Base-by-base conservation (phyloP, 2,113 vertebrate species). In the Planiliza haematocheilus region DNA sequence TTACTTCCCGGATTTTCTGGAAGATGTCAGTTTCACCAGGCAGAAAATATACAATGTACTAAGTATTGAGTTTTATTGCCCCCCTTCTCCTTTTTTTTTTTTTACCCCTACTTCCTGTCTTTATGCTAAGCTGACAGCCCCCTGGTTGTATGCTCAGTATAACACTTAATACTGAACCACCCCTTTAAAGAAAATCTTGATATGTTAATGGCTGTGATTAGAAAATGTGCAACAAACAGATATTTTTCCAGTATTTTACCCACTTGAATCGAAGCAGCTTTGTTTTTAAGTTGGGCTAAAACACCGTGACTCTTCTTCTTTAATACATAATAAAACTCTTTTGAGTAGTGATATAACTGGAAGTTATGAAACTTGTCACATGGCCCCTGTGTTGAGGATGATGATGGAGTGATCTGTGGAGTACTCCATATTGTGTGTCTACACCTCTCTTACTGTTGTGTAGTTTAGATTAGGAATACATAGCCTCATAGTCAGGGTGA, bases 401-500 rank as follows among this genome's bases (percentile, higher is more conserved):
- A 56, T 50, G 49, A 75, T 1, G 4, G 42, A 43, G n/a, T n/a
- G 52, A 59, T 9, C 41, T 62, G 13, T 49, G 12, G 51, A 48
- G 64, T 58, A 42, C 45, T 49, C 39, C 61, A 62, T 67, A 46
- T 79, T 70, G 71, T 59, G 48, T 41, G 21, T 62, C 71, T 43
- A 14, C 56, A 30, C n/a, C 39, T 64, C 55, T 64, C 42, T 5
- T 30, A 5, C 24, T 48, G 70, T 65, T 55, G 61, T 14, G 41
- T 18, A 57, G 73, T 66, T 67, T 56, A 20, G 65, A 17, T 39
- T 69, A 39, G 57, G 45, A 56, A 74, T 62, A 74, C 64, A 57
- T 65, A 55, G 83, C 82, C 82, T 85, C 62, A 76, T 85, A 86
- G 85, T 85, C 50, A 74, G 70, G 50, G 56, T 16, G 64, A 86